phyloP scores from a whole-genome alignment of 2,888 invertebrate genomes.

The Melipona beecheii region DNA sequence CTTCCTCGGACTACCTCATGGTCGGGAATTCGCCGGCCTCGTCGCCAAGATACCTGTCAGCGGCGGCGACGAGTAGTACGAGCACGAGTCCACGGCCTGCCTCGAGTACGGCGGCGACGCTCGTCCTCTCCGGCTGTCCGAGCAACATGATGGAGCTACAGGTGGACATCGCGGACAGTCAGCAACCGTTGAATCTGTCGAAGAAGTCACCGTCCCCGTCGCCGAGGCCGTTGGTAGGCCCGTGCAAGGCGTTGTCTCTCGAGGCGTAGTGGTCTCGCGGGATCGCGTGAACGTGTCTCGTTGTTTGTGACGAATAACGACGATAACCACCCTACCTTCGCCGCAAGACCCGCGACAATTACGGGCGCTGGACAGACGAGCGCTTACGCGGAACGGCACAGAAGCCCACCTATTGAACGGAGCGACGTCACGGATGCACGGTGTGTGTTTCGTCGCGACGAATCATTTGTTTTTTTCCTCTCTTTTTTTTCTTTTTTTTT shows the following conservation, averaged over 20 bases:
- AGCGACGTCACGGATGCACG: not conserved
- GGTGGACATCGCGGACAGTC: constrained; percentile 92
- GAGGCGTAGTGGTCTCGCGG: constrained; percentile 82
- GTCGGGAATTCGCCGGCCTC: constrained; percentile 78
- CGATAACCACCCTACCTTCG: not conserved
- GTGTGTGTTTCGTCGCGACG: constrained; percentile 1
- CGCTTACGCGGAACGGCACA: not conserved
- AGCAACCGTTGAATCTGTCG: constrained; percentile 94
- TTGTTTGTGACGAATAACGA: constrained; percentile 10
- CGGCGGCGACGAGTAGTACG: constrained; percentile 80
- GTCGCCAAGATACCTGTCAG: constrained; percentile 84
- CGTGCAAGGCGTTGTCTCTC: constrained; percentile 83
- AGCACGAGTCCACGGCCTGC: constrained; percentile 80
- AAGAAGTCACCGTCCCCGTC: constrained; percentile 93
- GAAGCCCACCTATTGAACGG: constrained; percentile 3
- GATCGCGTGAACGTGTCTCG: not conserved
- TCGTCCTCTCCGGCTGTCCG: constrained; percentile 82
- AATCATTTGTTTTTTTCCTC: not conserved
- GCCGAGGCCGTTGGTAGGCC: constrained; percentile 87
- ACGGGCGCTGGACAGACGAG: not conserved
- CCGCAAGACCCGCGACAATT: not conserved
- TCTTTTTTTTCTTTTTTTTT: too few species aligned
- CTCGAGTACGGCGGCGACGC: constrained; percentile 81
- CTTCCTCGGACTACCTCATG: constrained; percentile 84
- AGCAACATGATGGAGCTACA: constrained; percentile 90